phyloP scores from a whole-genome alignment of 1,140 invertebrate species.

The Pseudomyrmex dendroicus region DNA sequence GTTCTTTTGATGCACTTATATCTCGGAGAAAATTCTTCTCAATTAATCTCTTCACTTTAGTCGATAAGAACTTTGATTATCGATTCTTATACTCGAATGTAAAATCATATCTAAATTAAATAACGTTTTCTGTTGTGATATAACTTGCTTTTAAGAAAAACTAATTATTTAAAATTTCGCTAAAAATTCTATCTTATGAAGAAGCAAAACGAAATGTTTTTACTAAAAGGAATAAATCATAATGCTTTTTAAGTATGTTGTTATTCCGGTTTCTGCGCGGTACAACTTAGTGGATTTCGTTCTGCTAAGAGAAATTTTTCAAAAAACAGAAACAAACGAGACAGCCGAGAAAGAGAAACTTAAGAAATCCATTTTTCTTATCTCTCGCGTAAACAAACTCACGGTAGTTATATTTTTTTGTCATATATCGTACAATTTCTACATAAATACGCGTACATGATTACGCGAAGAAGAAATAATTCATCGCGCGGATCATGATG shows the following conservation, averaged over 20 bases:
- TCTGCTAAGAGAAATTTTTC: slow-evolving; percentile 21
- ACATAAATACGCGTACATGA: neutral
- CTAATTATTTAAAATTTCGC: slow-evolving; percentile 20
- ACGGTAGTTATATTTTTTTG: neutral
- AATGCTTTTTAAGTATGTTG: slow-evolving; percentile 39
- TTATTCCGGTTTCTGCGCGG: slow-evolving; percentile 22
- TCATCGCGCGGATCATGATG: slow-evolving; percentile 9
- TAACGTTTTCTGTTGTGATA: slow-evolving; percentile 4
- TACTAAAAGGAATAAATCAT: slow-evolving; percentile 46
- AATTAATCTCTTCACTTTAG: neutral
- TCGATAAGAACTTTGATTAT: slow-evolving; percentile 25
- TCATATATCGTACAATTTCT: neutral
- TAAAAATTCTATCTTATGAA: slow-evolving; percentile 29
- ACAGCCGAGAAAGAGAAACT: neutral
- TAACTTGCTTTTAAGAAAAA: slow-evolving; percentile 27
- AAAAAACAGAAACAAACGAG: slow-evolving; percentile 38
- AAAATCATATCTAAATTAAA: neutral
- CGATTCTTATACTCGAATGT: neutral
- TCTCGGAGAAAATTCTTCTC: neutral
- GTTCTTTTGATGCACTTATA: neutral
- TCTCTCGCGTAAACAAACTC: neutral
- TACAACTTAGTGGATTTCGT: slow-evolving; percentile 25
- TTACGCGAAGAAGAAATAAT: neutral
- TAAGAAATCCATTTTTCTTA: slow-evolving; percentile 28
- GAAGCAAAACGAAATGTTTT: slow-evolving; percentile 22